Evolutionary conservation across 2,113 vertebrate species (phyloP).

Genomic region (Boulengeromyrus knoepffleri): DNA sequence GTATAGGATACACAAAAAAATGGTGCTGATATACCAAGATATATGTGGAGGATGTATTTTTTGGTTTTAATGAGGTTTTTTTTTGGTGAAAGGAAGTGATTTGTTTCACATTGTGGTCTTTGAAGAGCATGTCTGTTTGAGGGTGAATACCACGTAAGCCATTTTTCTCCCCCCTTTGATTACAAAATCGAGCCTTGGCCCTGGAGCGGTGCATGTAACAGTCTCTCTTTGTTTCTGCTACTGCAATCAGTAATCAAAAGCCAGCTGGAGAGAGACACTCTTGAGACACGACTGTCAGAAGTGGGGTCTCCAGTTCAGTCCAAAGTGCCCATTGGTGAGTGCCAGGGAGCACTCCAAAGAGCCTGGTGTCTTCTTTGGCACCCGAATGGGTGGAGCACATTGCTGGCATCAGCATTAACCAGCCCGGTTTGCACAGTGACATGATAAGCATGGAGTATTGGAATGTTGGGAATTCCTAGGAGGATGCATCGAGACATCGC

Average conservation of each 20-base stretch:
- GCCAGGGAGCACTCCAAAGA: conserved; percentile 10
- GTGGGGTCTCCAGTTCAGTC: conserved; percentile 10
- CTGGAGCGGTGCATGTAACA: not conserved
- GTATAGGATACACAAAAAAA: not conserved
- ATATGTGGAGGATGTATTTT: not conserved
- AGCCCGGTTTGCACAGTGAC: not conserved
- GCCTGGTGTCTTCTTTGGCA: not conserved
- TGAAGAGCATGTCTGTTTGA: not conserved
- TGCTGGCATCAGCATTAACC: not conserved
- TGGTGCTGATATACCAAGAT: not conserved
- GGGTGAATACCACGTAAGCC: not conserved
- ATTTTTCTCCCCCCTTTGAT: not conserved
- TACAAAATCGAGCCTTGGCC: not conserved
- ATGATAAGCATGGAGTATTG: not conserved
- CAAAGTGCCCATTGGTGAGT: not conserved
- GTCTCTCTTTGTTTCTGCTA: conserved; percentile 10
- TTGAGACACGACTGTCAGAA: conserved; percentile 20
- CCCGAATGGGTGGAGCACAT: not conserved
- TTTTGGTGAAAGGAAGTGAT: not conserved
- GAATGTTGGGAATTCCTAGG: not conserved
- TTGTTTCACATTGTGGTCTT: not conserved
- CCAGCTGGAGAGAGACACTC: conserved; percentile 22
- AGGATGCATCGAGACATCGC: not conserved
- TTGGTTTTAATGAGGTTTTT: not conserved
- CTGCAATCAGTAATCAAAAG: conserved; percentile 20